Evolutionary conservation across 2,113 vertebrate genomes (phyloP), one percentile per base, ranked within the genome.

Genomic region (Scolopax mira): DNA sequence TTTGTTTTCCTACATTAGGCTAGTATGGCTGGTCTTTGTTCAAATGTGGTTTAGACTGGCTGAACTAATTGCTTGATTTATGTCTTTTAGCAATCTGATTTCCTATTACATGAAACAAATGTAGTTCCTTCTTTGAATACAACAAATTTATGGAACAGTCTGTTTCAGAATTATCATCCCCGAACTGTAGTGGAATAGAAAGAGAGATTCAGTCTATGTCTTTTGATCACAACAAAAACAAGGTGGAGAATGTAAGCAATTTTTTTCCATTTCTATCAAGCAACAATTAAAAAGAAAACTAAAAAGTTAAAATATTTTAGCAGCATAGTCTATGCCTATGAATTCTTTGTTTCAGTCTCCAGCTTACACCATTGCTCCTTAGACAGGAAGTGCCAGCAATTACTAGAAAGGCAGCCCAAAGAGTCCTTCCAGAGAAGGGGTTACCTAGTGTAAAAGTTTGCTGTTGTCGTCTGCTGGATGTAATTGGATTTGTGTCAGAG

Each of bases 31-130:
- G 30, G 37, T 80, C 46, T 31, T 57, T 87, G 65, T 93, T 73
- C 75, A 88, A 86, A 79, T 24, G 35, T 77, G 8, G 7, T 72
- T 94, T 92, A 93, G 54, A 64, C 35, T 84, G 78, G 41, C 52
- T 87, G 17, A 54, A 72, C 65, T 95, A 78, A 60, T 89, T 93
- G 74, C 23, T 70, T 81, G 55, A 67, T 89, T 96, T 90, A 52
- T 37, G 65, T 78, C 35, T 92, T 90, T 78, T 86, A 85, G 66
- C 73, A 90, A 7, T 55, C 22, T 70, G 66, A 49, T 85, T 71
- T 94, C 35, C 55, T 90, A 1, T 35, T 90, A n/a, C 7, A 10
- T 69, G 28, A 89, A 94, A 51, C 3, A 3, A 66, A 66, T 86
- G 17, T 35, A 35, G 39, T 66, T 94, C 5, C 55, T 80, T 54